phyloP scores from a whole-genome alignment of 2,797 vertebrate genomes.

The Gouania willdenowi region DNA sequence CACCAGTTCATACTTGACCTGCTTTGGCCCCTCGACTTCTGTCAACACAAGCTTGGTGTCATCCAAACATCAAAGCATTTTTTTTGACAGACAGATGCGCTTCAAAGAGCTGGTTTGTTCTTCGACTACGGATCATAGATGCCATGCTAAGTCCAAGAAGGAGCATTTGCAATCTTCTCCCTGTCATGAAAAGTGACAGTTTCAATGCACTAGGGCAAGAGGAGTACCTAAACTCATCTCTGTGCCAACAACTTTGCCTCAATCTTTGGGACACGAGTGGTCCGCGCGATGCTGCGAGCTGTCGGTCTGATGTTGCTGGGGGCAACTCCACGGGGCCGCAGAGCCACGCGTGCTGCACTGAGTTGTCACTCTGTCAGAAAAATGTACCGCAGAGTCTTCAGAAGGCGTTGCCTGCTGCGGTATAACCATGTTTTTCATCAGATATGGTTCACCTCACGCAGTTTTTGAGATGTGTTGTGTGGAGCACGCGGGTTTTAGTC shows the following conservation, averaged over 20 bases:
- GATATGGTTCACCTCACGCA: slow-evolving; percentile 42
- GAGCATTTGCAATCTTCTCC: slow-evolving; percentile 30
- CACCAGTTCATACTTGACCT: slow-evolving; percentile 40
- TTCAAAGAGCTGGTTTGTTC: slow-evolving; percentile 21
- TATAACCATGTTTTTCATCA: slow-evolving; percentile 43
- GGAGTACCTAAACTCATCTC: slow-evolving; percentile 30
- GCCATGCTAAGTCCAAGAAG: slow-evolving; percentile 1
- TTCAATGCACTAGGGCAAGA: slow-evolving; percentile 24
- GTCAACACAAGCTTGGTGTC: slow-evolving; percentile 19
- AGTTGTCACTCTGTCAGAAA: slow-evolving; percentile 65
- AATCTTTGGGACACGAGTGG: slow-evolving; percentile 21
- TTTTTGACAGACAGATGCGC: slow-evolving; percentile 28
- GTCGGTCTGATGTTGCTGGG: slow-evolving; percentile 54
- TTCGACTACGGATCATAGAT: slow-evolving; percentile 25
- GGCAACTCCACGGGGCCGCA: slow-evolving; percentile 18
- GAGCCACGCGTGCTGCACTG: slow-evolving; percentile 36
- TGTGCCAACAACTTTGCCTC: slow-evolving; percentile 41
- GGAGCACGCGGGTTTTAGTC: slow-evolving; percentile 8
- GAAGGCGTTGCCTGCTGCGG: slow-evolving; percentile 7
- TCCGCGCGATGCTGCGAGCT: slow-evolving; percentile 36
- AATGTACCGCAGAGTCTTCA: slow-evolving; percentile 31
- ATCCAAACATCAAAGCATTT: slow-evolving; percentile 16
- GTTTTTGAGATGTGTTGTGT: slow-evolving; percentile 27
- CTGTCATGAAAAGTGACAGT: slow-evolving; percentile 54
- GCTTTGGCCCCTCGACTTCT: slow-evolving; percentile 13